Conservation (phyloP, 2,888 invertebrate species). For the Campopleginae sp. region DNA sequence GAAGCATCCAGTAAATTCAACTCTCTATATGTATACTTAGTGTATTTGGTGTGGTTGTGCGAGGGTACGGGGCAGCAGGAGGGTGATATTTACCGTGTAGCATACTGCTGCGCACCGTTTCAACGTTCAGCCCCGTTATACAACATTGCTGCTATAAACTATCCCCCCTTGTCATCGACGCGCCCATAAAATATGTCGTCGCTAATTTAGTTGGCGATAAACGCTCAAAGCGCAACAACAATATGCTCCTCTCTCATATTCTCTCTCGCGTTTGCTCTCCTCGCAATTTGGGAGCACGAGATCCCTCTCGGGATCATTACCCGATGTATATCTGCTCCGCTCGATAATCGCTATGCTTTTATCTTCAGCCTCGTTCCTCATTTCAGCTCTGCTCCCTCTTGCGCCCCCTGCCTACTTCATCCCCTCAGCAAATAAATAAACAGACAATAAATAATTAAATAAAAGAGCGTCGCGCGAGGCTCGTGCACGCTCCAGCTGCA, state of each 20-base stretch:
- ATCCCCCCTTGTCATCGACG: conserved; percentile 66
- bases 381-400: not conserved
- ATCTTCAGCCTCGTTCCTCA: not conserved
- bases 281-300: conserved; percentile 1
- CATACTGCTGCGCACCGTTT: conserved; percentile 30
- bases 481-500: not conserved
- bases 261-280: conserved; percentile 11
- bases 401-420: not conserved
- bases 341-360: not conserved
- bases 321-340: conserved; percentile 2
- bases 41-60: conserved; percentile 4
- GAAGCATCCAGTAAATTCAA: not conserved
- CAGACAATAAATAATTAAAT: conserved; percentile 7
- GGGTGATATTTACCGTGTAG: conserved; percentile 16
- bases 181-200: conserved; percentile 67
- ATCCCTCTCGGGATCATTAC: conserved; percentile 42
- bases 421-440: conserved; percentile 9
- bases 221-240: conserved; percentile 65
- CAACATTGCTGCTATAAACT: conserved; percentile 64
- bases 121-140: conserved; percentile 16
- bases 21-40: conserved; percentile 4
- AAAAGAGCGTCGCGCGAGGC: not conserved
- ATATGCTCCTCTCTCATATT: conserved; percentile 54
- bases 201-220: conserved; percentile 68
- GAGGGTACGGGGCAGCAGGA: not conserved